Percentiles rank a stretch among this genome's conserved stretches.
phyloP scores from a whole-genome alignment of 2,888 invertebrate genomes.

The Megastigmus dorsalis region DNA sequence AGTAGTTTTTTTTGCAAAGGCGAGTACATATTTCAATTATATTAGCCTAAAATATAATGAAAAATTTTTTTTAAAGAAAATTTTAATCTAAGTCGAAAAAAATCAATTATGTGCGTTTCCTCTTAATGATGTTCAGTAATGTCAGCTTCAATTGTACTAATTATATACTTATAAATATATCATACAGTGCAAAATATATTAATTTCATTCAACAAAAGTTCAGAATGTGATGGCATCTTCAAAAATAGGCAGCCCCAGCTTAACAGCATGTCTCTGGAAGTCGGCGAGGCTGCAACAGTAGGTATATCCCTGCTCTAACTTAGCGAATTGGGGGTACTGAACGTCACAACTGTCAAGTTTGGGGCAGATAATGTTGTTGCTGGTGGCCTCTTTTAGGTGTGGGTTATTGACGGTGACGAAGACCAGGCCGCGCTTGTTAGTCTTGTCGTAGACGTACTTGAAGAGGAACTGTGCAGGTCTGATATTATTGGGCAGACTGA shows the following conservation, averaged over 20 bases:
- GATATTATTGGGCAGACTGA: background rate
- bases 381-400: background rate
- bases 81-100: too few relatives aligned
- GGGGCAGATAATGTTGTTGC: background rate
- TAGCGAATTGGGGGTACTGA: background rate
- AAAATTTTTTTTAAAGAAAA: too few relatives aligned
- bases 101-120: too few relatives aligned
- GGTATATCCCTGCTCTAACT: background rate
- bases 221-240: too few relatives aligned
- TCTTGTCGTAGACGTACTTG: slow-evolving; percentile 6
- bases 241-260: background rate
- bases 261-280: background rate
- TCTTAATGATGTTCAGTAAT: too few relatives aligned
- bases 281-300: slow-evolving; percentile 12
- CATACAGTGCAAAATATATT: too few relatives aligned
- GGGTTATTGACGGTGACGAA: slow-evolving; percentile 19
- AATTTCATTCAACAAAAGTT: too few relatives aligned
- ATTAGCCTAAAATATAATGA: too few relatives aligned
- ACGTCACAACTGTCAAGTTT: background rate
- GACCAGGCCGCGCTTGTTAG: background rate
- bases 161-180: too few relatives aligned
- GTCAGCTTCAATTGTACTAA: too few relatives aligned
- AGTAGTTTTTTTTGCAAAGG: too few relatives aligned
- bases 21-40: too few relatives aligned
- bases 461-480: background rate